Conservation (phyloP, 2,888 invertebrate genomes). For the Eristalis arbustorum region DNA sequence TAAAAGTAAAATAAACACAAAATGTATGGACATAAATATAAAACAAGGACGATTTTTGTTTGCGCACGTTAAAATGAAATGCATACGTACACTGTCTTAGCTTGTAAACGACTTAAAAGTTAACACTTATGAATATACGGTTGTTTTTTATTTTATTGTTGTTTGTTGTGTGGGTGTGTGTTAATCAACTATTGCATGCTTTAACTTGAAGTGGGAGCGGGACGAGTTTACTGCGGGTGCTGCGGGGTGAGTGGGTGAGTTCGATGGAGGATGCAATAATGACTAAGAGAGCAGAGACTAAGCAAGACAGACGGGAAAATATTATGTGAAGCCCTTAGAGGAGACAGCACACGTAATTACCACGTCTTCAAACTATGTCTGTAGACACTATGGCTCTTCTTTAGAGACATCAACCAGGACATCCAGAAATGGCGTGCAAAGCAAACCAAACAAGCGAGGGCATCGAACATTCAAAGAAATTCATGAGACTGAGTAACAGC, state of each 20-base stretch:
- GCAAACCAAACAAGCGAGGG: no score
- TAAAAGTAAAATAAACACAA: slow-evolving; percentile 1
- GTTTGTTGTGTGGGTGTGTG: slow-evolving; percentile 43
- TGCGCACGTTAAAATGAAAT: slow-evolving; percentile 41
- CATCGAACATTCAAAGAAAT: no score
- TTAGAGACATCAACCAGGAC: no score
- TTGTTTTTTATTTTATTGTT: background rate
- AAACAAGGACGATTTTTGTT: slow-evolving; percentile 46
- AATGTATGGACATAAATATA: background rate
- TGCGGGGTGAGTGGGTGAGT: background rate
- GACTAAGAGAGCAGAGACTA: no score
- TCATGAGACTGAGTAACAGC: no score
- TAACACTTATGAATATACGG: slow-evolving; percentile 35
- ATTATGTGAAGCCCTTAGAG: no score
- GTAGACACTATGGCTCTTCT: no score
- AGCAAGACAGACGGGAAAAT: no score
- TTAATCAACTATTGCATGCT: slow-evolving; percentile 64
- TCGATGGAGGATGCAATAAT: no score
- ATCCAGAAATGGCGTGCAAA: no score
- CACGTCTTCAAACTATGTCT: no score
- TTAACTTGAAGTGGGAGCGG: slow-evolving; percentile 27
- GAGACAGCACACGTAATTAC: no score
- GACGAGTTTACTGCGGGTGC: background rate
- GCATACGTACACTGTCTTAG: background rate
- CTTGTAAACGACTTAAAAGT: slow-evolving; percentile 37